Base-by-base conservation (phyloP, 1,140 invertebrate species). In the Gryon sp. region DNA sequence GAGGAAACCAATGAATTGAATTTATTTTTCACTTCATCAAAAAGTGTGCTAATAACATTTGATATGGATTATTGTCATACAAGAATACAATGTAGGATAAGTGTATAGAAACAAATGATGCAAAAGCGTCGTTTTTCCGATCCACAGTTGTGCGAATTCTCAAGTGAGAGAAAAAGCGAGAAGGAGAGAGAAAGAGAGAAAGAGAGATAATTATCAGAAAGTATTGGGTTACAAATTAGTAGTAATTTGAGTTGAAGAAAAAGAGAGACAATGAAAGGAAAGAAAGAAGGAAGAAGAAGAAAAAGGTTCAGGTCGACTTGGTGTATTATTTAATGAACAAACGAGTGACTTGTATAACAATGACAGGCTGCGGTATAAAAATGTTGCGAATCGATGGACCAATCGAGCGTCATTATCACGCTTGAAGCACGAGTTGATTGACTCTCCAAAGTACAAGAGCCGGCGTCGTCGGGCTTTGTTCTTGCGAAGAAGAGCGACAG, bases 331-430 rank as follows among this genome's bases (percentile, higher is more conserved):
- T 40, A 22, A 50, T 28, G 48, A 46, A 60, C 41, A 53, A 72
- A 77, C 32, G 45, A 24, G 40, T 55, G 46, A 55, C 4, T 32
- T 4, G 50, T 41, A 41, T 32, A 63, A 63, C 57, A 57, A 57
- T 12, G 5, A 12, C 9, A 34, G n/a, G n/a, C 5, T 57, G 45
- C 28, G 22, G 50, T 52, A 41, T 26, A 60, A 66, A 76, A 68
- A 66, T 60, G 38, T 65, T 50, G 55, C 68, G 43, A 78, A 77
- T 81, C 73, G 80, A 82, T 82, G 70, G 69, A 8, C 36, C 62
- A 75, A 81, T 81, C 69, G 81, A 82, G 80, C 60, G 70, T 77
- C 78, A 82, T 83, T 82, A 78, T 81, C 76, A 40, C 80, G 76
- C 78, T 75, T 41, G 63, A 78, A 76, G 65, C 80, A 65, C 78